Base-by-base conservation (phyloP, 2,113 vertebrate genomes). In the Otocyon megalotis region DNA sequence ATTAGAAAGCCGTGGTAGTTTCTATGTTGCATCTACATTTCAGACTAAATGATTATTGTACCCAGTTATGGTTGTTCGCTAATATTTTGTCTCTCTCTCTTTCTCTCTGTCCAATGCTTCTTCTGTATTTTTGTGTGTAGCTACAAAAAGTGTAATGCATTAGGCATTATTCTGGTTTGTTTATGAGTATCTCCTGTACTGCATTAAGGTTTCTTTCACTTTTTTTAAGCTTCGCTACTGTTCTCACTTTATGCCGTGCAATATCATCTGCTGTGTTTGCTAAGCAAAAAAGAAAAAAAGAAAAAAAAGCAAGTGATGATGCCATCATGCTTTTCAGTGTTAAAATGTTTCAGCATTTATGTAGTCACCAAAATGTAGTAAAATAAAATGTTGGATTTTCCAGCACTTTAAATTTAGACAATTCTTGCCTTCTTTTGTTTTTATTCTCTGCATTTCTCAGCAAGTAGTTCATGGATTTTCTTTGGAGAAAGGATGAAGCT, bases 221-320 rank as follows among this genome's bases (percentile, higher is more conserved):
- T 98, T 97, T 98, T 98, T 99, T 97, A 98, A 99, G 99, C 99
- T 99, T 99, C 98, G 98, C 99, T 99, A 99, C 99, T 99, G 99
- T 99, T 99, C 99, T 99, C 98, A 98, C 99, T 99, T 99, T 99
- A 99, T 99, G 99, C 99, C 98, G 99, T 99, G 99, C 99, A 99
- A 99, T 99, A 99, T 99, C 99, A 99, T 99, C 99, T 99, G 99
- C 99, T 99, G 99, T 99, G 99, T 99, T 99, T 99, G 99, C 99
- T 99, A 99, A 99, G 99, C 99, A 99, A 99, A 98, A 99, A 99
- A 98, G 94, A 98, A 98, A 98, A 95, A 88, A 72, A 94, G 96
- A 98, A 98, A 98, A 98, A 99, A 99, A 99, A 99, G 99, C 99
- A 99, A 99, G 99, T 99, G 99, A 99, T 99, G 99, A 99, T 99